Evolutionary conservation across 2,888 invertebrate species (phyloP).

Genomic region (Liodrosophila aerea): DNA sequence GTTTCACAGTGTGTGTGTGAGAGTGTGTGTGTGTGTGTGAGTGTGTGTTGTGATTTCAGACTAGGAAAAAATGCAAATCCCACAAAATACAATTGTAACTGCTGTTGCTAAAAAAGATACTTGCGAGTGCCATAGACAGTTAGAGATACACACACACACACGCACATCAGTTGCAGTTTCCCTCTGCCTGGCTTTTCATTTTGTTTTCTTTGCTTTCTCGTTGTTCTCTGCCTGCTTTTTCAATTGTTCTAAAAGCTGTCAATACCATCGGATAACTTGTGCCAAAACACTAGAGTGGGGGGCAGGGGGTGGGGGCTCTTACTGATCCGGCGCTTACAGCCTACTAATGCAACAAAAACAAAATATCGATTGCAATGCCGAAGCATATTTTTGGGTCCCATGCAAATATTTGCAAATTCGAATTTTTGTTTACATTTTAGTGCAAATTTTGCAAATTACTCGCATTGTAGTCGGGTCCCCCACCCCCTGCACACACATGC

Average conservation of each 20-base stretch:
- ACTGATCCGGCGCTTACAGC: conserved; percentile 42
- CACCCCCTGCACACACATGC: conserved; percentile 8
- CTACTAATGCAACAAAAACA: conserved; percentile 41
- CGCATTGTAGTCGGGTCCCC: conserved; percentile 38
- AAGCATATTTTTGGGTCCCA: conserved; percentile 59
- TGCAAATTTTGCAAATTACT: conserved; percentile 73
- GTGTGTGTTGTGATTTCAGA: conserved; percentile 16
- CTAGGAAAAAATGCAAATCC: conserved; percentile 59
- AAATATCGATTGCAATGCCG: conserved; percentile 31
- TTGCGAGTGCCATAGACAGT: conserved; percentile 22
- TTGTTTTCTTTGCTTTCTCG: conserved; percentile 3
- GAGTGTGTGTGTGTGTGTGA: conserved; percentile 12
- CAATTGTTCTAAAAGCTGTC: conserved; percentile 69
- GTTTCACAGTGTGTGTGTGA: conserved; percentile 20
- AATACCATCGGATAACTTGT: conserved; percentile 39
- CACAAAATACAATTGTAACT: conserved; percentile 55
- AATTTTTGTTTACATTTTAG: conserved; percentile 74
- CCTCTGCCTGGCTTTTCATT: conserved; percentile 3
- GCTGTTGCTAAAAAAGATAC: conserved; percentile 64
- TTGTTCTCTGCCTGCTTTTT: conserved; percentile 38
- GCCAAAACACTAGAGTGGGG: not conserved
- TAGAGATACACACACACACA: conserved; percentile 25
- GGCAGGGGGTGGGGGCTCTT: not conserved
- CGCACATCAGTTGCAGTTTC: no score
- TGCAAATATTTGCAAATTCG: conserved; percentile 67